Evolutionary conservation across 2,797 vertebrate species (phyloP), one percentile per base, ranked within the genome.

Genomic region (Myotis pilosus): DNA sequence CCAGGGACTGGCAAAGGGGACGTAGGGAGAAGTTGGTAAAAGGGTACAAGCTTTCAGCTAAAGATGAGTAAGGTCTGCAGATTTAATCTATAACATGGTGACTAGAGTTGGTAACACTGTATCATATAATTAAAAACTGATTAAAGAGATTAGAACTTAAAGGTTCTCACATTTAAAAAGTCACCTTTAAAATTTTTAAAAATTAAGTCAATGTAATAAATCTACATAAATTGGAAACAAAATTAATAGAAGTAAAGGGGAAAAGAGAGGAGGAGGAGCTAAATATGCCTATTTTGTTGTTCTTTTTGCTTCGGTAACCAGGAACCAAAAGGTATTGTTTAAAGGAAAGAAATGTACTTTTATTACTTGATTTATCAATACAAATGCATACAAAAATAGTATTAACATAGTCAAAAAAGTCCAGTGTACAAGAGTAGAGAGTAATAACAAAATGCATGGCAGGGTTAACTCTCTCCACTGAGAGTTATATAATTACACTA

Each of bases 341-440:
- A 91, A 62, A 64, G 19, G 33, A 80, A 82, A 88, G 71, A 94
- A 47, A 90, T 57, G n/a, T 28, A 87, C 44, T 71, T 87, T 30
- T 60, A 64, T 53, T 91, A 87, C 28, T 81, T 72, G 33, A 91
- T 17, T 83, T 49, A 87, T 49, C 49, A 44, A 8, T 90, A 86
- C 7, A 20, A 90, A 69, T 30, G 51, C 30, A 87, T 20, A 51
- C 7, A 57, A 17, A 62, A 75, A 17, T 8, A 8, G 71, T 44
- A 44, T 44, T 60, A 68, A 44, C 11, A 12, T 30, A 85, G 60
- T 23, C 5, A 66, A 38, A 83, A 95, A 79, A 79, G 64, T 20
- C 13, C 71, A 88, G 17, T 47, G 19, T 72, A 1, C 33, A 78
- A 80, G 9, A n/a, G 5, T 19, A 72, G 3, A 66, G n/a, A 76